Evolutionary conservation across 1,140 invertebrate species (phyloP), one percentile per base, ranked within the genome.

Genomic region (Listronotus bonariensis): DNA sequence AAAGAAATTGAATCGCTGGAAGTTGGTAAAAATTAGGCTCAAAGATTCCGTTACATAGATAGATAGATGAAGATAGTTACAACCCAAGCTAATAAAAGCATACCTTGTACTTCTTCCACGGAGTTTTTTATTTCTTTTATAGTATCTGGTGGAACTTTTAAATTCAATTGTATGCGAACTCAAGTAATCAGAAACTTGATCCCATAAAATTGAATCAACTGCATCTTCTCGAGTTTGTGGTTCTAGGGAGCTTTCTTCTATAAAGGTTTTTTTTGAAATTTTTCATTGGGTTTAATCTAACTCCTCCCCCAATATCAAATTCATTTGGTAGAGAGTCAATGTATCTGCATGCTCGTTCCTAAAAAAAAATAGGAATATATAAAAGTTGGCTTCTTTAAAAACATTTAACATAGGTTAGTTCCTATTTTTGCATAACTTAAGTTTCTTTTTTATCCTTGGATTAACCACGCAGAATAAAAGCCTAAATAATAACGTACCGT

Each of bases 121-220:
- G 84, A 88, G 59, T 83, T 84, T 81, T 84, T 88, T n/a, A 89
- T 84, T 70, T 88, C 86, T 68, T 84, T 82, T 65, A 89, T 83
- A 62, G 87, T 82, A 18, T 84, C 83, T 60, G 86, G 86, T 18
- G 90, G 90, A 11, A 92, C n/a, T 78, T 76, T 88, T 89, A 65
- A 92, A 85, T 76, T 92, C 89, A 43, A 92, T 82, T 12, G 89
- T 90, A 77, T 91, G 89, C 54, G 87, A 88, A 66, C 89, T 86
- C 49, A 92, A 81, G 82, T 91, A 92, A 61, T 87, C 85, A 59
- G 87, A 84, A 32, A 89, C 83, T 43, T 87, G 85, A 70, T 93
- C 89, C 17, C 90, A 78, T 31, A 92, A 80, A 51, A 89, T 84
- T n/a, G 86, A 85, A 69, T 92, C 89, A 5, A 92, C 84, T 53